Conservation (phyloP, 2,113 vertebrate species). For the Genyomyrus donnyi region DNA sequence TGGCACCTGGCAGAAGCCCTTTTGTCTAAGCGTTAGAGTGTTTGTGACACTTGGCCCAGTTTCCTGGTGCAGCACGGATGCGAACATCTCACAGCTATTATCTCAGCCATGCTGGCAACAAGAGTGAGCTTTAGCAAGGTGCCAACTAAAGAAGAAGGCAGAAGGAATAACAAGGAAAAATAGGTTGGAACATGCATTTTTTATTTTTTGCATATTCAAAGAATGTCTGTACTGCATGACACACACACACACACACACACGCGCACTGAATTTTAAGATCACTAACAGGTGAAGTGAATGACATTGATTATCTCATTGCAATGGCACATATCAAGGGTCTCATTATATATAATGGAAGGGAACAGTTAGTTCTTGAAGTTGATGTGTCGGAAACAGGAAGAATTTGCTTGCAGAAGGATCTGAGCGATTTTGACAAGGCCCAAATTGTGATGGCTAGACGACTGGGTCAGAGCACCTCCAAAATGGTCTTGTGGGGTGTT, state of each 20-base stretch:
- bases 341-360: background rate
- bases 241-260: background rate
- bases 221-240: background rate
- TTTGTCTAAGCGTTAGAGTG: slow-evolving; percentile 44
- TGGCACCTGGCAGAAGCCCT: slow-evolving; percentile 53
- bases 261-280: background rate
- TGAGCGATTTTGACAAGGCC: background rate
- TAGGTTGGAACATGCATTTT: slow-evolving; percentile 45
- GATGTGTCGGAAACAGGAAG: background rate
- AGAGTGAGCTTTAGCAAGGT: slow-evolving; percentile 55
- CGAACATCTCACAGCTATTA: slow-evolving; percentile 61
- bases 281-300: background rate
- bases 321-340: background rate
- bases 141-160: slow-evolving; percentile 58
- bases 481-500: background rate
- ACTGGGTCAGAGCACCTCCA: background rate
- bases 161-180: slow-evolving; percentile 42
- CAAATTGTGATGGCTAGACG: background rate
- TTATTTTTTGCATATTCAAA: slow-evolving; percentile 40
- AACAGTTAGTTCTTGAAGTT: background rate
- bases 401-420: background rate
- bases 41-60: slow-evolving; percentile 64
- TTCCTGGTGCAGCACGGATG: slow-evolving; percentile 62
- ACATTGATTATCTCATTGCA: background rate
- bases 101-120: slow-evolving; percentile 58